Evolutionary conservation across 2,797 vertebrate species (phyloP).

Genomic region (Cyclura pinguis): DNA sequence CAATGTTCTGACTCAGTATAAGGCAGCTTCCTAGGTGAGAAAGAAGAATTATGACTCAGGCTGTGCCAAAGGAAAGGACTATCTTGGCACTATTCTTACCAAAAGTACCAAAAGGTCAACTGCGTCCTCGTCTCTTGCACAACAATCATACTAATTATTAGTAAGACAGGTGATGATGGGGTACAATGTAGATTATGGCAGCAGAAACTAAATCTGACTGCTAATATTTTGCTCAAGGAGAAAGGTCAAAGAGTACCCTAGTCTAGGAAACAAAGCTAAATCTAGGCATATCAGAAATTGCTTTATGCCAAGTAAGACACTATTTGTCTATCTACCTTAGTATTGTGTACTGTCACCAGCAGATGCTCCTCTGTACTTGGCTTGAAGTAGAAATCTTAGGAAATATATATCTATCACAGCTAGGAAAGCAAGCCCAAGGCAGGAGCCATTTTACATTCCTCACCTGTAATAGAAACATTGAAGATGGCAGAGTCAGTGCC

Average conservation of each 20-base stretch:
- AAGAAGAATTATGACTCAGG: neutral
- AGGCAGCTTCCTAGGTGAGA: neutral
- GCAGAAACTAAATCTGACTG: neutral
- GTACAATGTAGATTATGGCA: neutral
- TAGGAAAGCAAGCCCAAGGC: neutral
- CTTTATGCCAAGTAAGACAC: no score
- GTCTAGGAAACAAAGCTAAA: neutral
- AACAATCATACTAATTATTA: neutral
- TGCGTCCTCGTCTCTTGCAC: neutral
- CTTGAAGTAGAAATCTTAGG: neutral
- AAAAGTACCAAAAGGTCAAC: neutral
- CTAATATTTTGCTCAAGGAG: neutral
- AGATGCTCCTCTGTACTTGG: neutral
- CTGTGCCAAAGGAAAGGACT: neutral
- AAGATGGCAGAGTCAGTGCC: conserved; percentile 93
- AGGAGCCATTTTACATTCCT: conserved; percentile 26
- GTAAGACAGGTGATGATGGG: neutral
- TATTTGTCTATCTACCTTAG: neutral
- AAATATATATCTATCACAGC: neutral
- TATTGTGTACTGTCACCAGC: neutral
- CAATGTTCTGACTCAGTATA: neutral
- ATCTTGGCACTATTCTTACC: no score
- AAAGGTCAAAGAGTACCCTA: neutral
- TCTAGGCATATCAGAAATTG: neutral
- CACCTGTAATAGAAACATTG: conserved; percentile 90